Percentiles rank a stretch among this genome's conserved stretches.
Conservation (phyloP, 2,113 vertebrate species). For the Engraulis encrasicolus region DNA sequence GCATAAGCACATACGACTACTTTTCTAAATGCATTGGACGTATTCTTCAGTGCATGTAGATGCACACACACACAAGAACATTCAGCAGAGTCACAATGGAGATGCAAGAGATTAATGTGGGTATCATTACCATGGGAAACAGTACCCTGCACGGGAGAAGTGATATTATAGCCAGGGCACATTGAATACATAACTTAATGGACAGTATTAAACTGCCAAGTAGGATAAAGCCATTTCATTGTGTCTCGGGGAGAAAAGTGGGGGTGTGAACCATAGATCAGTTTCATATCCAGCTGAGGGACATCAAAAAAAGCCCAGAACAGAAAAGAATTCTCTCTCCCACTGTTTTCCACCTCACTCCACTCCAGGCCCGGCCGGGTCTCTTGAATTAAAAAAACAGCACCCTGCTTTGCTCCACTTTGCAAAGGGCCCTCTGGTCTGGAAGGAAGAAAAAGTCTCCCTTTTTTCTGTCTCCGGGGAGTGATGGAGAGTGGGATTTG, state of each 20-base stretch:
- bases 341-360: constrained; percentile 40
- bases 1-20: background rate
- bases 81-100: background rate
- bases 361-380: background rate
- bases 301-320: background rate
- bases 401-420: constrained; percentile 20
- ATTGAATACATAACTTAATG: background rate
- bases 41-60: no score
- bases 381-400: constrained; percentile 1
- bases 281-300: background rate
- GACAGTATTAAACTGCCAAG: constrained; percentile 15
- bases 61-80: no score
- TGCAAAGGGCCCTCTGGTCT: constrained; percentile 42
- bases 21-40: no score
- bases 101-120: background rate
- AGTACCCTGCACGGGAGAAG: background rate
- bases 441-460: constrained; percentile 41
- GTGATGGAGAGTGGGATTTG: constrained; percentile 42
- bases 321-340: constrained; percentile 31
- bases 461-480: constrained; percentile 24
- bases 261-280: constrained; percentile 29
- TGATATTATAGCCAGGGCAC: background rate
- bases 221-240: constrained; percentile 24
- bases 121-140: background rate
- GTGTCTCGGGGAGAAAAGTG: constrained; percentile 19